These are phyloP conservation scores for Caranx ignobilis DNA, from an alignment of 2,113 vertebrate genomes.

Conservation along the genomic window DNA sequence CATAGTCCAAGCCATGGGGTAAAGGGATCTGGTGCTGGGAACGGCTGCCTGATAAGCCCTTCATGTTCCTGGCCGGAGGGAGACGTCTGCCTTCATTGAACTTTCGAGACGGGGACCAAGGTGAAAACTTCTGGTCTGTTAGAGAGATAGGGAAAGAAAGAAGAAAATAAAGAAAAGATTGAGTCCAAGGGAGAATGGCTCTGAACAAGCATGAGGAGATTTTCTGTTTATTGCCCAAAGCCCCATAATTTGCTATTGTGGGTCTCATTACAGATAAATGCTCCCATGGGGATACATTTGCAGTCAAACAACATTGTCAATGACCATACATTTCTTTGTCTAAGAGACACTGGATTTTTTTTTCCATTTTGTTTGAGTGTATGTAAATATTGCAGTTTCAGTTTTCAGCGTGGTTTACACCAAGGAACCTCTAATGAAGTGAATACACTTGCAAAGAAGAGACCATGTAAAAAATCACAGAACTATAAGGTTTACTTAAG, in stretches of 20 bases:
- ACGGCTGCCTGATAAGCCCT: constrained; percentile 94
- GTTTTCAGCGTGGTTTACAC: not conserved
- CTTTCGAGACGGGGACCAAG: constrained; percentile 91
- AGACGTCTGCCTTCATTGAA: constrained; percentile 96
- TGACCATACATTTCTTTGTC: not conserved
- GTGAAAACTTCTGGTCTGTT: constrained; percentile 92
- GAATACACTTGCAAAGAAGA: not conserved
- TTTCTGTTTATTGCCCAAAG: constrained; percentile 1
- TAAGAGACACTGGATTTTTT: not conserved
- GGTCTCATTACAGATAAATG: not conserved
- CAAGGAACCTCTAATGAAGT: not conserved
- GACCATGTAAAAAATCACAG: not conserved
- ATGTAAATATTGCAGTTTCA: constrained; percentile 2
- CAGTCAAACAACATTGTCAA: not conserved
- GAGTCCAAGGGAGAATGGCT: not conserved
- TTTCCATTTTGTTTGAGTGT: not conserved
- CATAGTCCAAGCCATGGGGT: constrained; percentile 91
- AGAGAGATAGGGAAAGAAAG: constrained; percentile 47
- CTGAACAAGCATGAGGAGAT: not conserved
- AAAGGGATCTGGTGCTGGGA: constrained; percentile 92
- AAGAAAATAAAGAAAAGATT: not conserved
- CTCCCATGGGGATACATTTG: not conserved
- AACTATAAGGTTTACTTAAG: not conserved
- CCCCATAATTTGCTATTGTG: not conserved
- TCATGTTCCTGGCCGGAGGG: constrained; percentile 94